Evolutionary conservation across 2,113 vertebrate species (phyloP), one percentile per base, ranked within the genome.

Genomic region (Apeltes quadracus): DNA sequence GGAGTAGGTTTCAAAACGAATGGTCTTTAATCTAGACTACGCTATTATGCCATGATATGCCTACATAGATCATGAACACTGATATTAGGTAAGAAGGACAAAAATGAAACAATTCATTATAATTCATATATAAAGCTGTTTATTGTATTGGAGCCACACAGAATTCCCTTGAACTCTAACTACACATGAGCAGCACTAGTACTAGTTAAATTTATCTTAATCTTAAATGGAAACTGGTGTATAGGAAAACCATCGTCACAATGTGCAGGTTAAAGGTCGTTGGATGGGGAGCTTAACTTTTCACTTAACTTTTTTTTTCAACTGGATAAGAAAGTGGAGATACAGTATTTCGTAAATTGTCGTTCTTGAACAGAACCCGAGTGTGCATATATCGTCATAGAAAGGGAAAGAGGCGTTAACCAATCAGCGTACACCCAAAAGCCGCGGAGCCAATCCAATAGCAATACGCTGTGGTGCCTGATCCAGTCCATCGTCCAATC

Each of bases 1-100:
- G 92, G 77, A 72, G 82, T 81, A 75, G 73, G 77, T 84, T 84
- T 86, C 41, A 59, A 87, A 68, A 41, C 16, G 59, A 92, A 87
- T 85, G 84, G 48, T 74, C 62, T 67, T 84, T 61, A 84, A 34
- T 78, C 70, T 62, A 70, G 53, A 85, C 50, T 23, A 10, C 4
- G 23, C n/a, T 39, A 5, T 46, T 46, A 58, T 27, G 25, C 41
- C 41, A 58, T 9, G 48, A 7, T 64, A 59, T 18, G 15, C 18
- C 6, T 32, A 22, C 5, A 72, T 53, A 75, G 61, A 61, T 55
- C 20, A 61, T 6, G 43, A 15, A 12, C 20, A 56, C 32, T 41
- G 14, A 32, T 32, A 67, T 13, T 34, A 61, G 14, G 2, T 68
- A 8, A 72, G 16, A 67, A 46, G 20, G 14, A 18, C 29, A 54